phyloP scores from a whole-genome alignment of 1,140 invertebrate genomes.

The Meloidogyne floridensis region DNA sequence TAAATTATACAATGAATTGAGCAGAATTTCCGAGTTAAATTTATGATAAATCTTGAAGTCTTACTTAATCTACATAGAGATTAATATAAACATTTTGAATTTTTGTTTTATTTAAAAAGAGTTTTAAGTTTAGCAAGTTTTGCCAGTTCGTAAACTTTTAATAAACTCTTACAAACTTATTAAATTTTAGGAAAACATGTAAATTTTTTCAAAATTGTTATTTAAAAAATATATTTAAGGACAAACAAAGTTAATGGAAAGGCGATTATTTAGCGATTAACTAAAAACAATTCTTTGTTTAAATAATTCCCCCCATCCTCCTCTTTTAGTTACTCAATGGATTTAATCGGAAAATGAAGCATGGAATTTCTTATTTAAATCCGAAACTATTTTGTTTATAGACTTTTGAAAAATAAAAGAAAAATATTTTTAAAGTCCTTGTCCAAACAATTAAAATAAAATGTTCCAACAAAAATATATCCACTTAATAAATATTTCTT shows the following conservation, averaged over 20 bases:
- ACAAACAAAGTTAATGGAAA: neutral
- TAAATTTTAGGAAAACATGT: no score
- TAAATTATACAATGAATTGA: no score
- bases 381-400: neutral
- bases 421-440: neutral
- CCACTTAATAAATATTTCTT: neutral
- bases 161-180: no score
- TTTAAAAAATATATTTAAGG: no score
- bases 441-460: neutral
- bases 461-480: neutral
- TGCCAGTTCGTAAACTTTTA: no score
- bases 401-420: neutral
- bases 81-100: no score
- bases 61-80: no score
- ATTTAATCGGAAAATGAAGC: neutral
- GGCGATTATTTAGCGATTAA: neutral
- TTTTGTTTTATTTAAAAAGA: no score
- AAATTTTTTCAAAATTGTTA: no score
- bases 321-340: neutral
- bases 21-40: no score
- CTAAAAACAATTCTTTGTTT: neutral
- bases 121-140: no score
- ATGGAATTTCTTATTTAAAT: neutral
- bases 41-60: no score
- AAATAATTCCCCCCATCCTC: neutral